Conservation (phyloP, 2,113 vertebrate species). For the Sorex fumeus region DNA sequence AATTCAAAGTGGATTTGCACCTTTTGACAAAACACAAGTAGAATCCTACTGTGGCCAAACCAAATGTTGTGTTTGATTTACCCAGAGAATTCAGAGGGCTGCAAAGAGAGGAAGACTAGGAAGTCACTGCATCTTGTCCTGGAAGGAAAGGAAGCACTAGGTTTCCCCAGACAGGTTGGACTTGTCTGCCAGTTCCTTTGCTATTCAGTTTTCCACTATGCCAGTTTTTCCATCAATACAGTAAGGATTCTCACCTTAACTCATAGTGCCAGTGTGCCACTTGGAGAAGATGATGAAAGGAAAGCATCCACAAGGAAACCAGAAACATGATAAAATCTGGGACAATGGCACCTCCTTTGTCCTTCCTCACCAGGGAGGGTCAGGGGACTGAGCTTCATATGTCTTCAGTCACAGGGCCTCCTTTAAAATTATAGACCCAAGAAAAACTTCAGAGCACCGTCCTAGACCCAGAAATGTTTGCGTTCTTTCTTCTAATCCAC, state of each 20-base stretch:
- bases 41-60: constrained; percentile 26
- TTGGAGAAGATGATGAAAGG: neutral
- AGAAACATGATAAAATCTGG: neutral
- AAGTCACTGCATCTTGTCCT: neutral
- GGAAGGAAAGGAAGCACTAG: neutral
- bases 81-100: neutral
- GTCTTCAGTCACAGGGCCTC: neutral
- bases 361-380: neutral
- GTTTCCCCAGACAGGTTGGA: neutral
- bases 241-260: neutral
- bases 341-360: constrained; percentile 28
- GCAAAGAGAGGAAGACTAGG: neutral
- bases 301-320: neutral
- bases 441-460: constrained; percentile 24
- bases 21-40: constrained; percentile 5
- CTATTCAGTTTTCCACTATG: neutral
- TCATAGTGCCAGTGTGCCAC: neutral
- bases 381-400: constrained; percentile 14
- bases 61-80: constrained; percentile 39
- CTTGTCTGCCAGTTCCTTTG: neutral
- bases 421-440: constrained; percentile 42
- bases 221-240: neutral
- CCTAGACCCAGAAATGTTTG: constrained; percentile 53
- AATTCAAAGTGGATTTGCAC: neutral
- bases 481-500: constrained; percentile 22